These are phyloP conservation scores for Corapipo altera DNA, from an alignment of 2,113 vertebrate species.

Conservation along the genomic window DNA sequence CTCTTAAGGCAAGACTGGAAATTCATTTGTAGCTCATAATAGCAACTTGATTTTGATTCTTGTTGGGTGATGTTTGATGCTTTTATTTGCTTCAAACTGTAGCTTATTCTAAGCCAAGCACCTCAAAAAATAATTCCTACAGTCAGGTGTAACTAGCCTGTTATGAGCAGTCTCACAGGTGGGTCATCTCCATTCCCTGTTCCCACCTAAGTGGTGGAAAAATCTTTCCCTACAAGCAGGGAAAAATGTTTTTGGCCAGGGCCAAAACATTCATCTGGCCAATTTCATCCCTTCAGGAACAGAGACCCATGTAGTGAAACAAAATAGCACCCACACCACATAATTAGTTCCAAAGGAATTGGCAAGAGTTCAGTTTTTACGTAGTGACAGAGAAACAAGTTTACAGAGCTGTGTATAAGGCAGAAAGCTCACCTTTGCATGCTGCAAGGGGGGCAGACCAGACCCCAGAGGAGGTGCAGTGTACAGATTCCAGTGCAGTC, in stretches of 20 bases:
- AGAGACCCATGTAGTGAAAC: not conserved
- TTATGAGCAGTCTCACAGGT: not conserved
- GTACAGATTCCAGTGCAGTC: slow-evolving; percentile 50
- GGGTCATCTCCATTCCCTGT: not conserved
- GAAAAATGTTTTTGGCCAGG: not conserved
- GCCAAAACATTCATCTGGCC: not conserved
- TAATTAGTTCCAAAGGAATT: not conserved
- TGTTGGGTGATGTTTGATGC: not conserved
- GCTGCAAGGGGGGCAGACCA: slow-evolving; percentile 77
- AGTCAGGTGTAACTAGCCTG: not conserved
- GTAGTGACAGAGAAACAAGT: not conserved
- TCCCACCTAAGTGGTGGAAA: not conserved
- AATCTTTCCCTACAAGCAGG: not conserved
- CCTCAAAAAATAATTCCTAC: not conserved
- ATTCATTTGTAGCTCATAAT: not conserved
- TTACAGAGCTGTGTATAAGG: not conserved
- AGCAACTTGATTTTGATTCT: not conserved
- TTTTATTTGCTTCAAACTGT: not conserved
- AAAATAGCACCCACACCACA: not conserved
- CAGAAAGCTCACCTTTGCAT: slow-evolving; percentile 74
- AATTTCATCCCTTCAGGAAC: not conserved
- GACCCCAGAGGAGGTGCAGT: slow-evolving; percentile 72
- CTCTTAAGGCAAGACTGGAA: not conserved
- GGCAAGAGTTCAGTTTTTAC: not conserved
- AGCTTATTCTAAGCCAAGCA: not conserved